Evolutionary conservation across 2,888 invertebrate species (phyloP), one percentile per base, ranked within the genome.

Genomic region (Notodonta dromedarius): DNA sequence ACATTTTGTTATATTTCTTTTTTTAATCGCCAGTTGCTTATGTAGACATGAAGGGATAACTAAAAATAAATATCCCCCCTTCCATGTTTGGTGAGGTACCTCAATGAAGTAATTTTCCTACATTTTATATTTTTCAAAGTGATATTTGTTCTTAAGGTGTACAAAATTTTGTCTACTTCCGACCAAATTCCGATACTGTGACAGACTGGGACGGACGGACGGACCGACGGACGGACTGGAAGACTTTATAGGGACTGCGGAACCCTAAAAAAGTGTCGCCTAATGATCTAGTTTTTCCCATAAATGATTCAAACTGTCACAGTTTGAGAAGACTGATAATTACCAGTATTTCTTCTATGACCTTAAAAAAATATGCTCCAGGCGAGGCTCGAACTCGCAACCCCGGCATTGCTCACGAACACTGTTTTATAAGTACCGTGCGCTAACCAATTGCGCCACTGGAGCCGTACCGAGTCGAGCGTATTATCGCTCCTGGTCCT

Each of bases 371-470:
- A 55, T 63, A 64, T 73, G 78, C 74, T 71, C 74, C 74, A 75
- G 74, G 73, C 73, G 70, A 72, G 71, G 75, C 70, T 74, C 74
- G 78, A 76, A 77, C 74, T 77, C 71, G 68, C 71, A 71, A 73
- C 73, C 77, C 69, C 73, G 73, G 76, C 75, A 76, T 78, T 60
- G 60, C 78, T 75, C 68, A 72, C 72, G 59, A n/a, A 95, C 95
- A 98, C 98, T 98, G 98, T 96, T 96, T 96, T 98, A 98, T 98
- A 98, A 98, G 98, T 98, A 98, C 98, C 98, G 98, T 98, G 98
- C 98, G 98, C 98, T 98, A 98, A 98, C 98, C 98, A 97, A 98
- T 98, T 98, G 98, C 98, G 98, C 98, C 98, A 98, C 98, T 98
- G 97, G 98, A 97, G 98, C 97, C 6, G 5, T 54, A 35, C n/a